These are phyloP conservation scores for Bubalus kerabau DNA, from an alignment of 2,113 vertebrate genomes.

Conservation along the genomic window DNA sequence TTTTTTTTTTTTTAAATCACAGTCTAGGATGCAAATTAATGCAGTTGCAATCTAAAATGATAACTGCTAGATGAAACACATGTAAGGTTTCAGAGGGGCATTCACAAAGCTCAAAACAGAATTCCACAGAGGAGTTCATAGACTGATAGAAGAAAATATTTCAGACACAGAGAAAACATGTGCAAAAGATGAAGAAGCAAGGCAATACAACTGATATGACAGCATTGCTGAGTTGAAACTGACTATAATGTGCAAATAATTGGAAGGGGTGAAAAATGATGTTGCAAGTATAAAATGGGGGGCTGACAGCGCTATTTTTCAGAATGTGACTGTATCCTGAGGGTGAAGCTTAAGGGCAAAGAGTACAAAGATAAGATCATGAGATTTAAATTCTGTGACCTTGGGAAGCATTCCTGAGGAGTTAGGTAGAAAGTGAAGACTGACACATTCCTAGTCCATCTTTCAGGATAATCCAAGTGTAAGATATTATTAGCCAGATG, in stretches of 20 bases:
- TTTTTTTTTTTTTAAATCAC: not conserved
- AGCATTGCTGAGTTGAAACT: not conserved
- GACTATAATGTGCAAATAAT: too few species aligned
- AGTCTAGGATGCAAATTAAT: not conserved
- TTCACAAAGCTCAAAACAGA: not conserved
- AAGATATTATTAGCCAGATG: not conserved
- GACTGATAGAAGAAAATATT: not conserved
- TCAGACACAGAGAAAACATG: not conserved
- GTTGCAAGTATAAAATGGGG: not conserved
- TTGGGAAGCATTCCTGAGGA: not conserved
- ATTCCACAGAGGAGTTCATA: not conserved
- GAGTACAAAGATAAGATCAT: not conserved
- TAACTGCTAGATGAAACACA: not conserved
- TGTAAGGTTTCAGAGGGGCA: not conserved
- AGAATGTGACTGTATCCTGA: not conserved
- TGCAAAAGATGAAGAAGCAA: not conserved
- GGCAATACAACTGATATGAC: not conserved
- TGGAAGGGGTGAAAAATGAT: not conserved
- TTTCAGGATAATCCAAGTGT: not conserved
- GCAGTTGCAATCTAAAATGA: not conserved
- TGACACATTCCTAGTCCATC: not conserved
- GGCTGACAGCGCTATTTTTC: not conserved
- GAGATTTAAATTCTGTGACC: not conserved
- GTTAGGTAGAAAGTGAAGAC: not conserved
- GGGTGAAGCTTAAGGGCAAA: not conserved